phyloP scores from a whole-genome alignment of 2,888 invertebrate genomes.

The Campoplex nolae region DNA sequence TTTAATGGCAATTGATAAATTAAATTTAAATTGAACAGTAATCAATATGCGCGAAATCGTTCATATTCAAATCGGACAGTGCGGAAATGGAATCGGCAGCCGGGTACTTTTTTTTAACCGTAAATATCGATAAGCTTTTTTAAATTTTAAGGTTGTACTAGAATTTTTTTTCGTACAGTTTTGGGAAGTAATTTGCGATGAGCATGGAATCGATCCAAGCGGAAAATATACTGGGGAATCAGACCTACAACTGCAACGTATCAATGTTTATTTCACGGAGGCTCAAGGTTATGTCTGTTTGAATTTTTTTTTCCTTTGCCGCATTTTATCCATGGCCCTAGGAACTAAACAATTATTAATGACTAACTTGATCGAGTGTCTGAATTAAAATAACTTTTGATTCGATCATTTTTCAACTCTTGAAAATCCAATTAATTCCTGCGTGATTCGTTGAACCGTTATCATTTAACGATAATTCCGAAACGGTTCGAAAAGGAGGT shows the following conservation, averaged over 20 bases:
- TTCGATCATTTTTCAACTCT: background rate
- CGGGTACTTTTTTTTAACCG: conserved; percentile 85
- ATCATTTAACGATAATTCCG: background rate
- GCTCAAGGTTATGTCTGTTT: conserved; percentile 79
- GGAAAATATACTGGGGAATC: conserved; percentile 86
- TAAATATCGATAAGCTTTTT: background rate
- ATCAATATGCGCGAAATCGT: conserved; percentile 91
- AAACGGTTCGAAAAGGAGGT: conserved; percentile 81
- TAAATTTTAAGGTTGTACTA: background rate
- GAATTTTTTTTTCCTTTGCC: background rate
- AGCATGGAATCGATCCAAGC: conserved; percentile 86
- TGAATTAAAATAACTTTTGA: background rate
- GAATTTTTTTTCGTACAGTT: conserved; percentile 86
- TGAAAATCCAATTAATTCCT: background rate
- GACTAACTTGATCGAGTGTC: too few species aligned
- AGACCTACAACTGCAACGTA: conserved; percentile 87
- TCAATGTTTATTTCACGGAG: conserved; percentile 87
- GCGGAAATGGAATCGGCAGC: conserved; percentile 93
- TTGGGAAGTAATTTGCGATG: conserved; percentile 93
- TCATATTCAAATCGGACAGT: conserved; percentile 93
- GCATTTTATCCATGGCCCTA: too few species aligned
- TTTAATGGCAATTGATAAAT: conserved; percentile 16
- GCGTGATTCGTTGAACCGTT: background rate
- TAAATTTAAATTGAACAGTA: background rate
- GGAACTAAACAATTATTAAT: background rate